These are phyloP conservation scores for Harpalus rubripes DNA, from an alignment of 2,888 invertebrate species.

Conservation along the genomic window DNA sequence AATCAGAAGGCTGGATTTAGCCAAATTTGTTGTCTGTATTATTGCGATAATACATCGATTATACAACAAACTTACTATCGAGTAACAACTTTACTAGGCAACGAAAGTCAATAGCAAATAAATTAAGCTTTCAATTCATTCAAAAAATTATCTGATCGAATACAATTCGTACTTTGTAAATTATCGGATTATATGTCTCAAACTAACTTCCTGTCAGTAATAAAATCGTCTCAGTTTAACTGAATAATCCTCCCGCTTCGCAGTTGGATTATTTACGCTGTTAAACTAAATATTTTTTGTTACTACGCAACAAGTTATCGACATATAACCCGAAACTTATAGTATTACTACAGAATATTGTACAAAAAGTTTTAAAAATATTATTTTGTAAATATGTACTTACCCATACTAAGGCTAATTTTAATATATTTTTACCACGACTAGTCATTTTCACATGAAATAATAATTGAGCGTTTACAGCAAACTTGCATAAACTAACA, in stretches of 20 bases:
- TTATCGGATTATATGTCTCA: too few relatives aligned
- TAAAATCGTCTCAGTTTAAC: too few relatives aligned
- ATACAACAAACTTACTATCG: neutral
- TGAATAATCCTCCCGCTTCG: too few relatives aligned
- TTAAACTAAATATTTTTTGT: neutral
- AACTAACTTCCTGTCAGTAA: too few relatives aligned
- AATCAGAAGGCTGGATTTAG: neutral
- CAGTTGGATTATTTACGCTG: too few relatives aligned
- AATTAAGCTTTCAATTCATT: too few relatives aligned
- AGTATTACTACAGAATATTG: slow-evolving; percentile 1
- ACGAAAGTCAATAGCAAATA: neutral
- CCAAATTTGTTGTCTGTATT: neutral
- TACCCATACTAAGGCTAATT: neutral
- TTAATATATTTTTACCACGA: neutral
- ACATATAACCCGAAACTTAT: neutral
- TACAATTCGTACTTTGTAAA: too few relatives aligned
- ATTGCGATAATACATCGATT: slow-evolving; percentile 8
- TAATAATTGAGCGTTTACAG: neutral
- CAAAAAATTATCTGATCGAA: too few relatives aligned
- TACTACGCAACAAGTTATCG: neutral
- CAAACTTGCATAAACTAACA: neutral
- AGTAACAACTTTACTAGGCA: neutral
- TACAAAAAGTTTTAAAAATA: neutral
- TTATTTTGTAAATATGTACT: neutral
- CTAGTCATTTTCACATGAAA: neutral